phyloP scores from a whole-genome alignment of 2,113 vertebrate genomes.

The Myocastor coypus region DNA sequence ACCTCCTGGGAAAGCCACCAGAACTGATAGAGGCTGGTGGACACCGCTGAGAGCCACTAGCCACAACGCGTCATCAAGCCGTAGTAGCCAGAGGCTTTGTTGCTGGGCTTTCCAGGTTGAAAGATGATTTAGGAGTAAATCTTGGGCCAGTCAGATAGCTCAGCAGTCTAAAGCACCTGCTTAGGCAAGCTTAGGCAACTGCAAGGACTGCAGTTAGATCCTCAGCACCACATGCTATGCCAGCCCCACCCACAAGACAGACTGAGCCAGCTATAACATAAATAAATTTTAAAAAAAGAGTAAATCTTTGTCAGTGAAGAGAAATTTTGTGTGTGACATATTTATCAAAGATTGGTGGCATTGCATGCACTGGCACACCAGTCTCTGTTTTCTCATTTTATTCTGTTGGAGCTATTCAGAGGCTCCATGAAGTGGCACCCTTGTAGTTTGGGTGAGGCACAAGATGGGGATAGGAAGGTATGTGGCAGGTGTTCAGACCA shows the following conservation, averaged over 20 bases:
- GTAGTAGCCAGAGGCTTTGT: not conserved
- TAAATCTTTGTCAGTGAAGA: not conserved
- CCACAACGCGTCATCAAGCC: not conserved
- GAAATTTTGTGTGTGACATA: not conserved
- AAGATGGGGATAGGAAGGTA: not conserved
- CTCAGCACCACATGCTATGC: too few species aligned
- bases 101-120: constrained; percentile 15
- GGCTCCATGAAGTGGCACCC: not conserved
- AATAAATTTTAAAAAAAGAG: too few species aligned
- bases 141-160: not conserved
- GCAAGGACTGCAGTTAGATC: too few species aligned
- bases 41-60: not conserved
- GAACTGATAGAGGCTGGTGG: not conserved
- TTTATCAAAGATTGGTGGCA: not conserved
- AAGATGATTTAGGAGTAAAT: constrained; percentile 30
- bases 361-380: not conserved
- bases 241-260: too few species aligned
- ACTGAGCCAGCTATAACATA: too few species aligned
- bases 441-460: not conserved
- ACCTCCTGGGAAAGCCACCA: not conserved
- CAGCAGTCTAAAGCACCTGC: too few species aligned
- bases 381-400: not conserved
- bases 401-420: not conserved
- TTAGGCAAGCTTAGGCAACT: too few species aligned
- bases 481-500: not conserved